A percentile compares a stretch with the other conserved stretches of the same genome.
Evolutionary conservation across 1,140 invertebrate genomes (phyloP).

Genomic region (Ceratoteleas bidentatus): DNA sequence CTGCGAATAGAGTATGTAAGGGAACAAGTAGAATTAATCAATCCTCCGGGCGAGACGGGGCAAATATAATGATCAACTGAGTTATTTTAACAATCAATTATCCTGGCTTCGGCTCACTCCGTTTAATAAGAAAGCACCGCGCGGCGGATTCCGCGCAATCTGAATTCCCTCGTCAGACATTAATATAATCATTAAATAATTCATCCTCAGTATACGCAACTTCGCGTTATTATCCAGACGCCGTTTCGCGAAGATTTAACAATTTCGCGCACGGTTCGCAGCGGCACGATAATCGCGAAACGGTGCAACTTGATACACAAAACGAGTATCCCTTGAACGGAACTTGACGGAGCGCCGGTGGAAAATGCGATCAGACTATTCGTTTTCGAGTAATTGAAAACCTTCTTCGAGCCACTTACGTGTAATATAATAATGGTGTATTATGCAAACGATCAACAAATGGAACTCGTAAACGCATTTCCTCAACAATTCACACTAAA

Average conservation of each 20-base stretch:
- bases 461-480: background rate
- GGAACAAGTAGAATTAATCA: constrained; percentile 12
- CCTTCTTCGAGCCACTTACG: constrained; percentile 12
- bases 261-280: constrained; percentile 7
- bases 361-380: background rate
- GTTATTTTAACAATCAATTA: constrained; percentile 53
- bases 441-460: background rate
- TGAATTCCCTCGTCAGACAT: constrained; percentile 17
- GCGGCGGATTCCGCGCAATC: constrained; percentile 5
- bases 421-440: background rate
- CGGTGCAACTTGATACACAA: background rate
- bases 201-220: constrained; percentile 8
- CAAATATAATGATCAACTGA: constrained; percentile 11
- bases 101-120: constrained; percentile 19
- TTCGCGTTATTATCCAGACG: constrained; percentile 2
- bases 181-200: constrained; percentile 47
- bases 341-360: background rate
- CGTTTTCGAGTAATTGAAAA: constrained; percentile 10
- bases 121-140: constrained; percentile 28
- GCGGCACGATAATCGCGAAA: constrained; percentile 9
- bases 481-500: too few species aligned
- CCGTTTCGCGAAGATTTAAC: constrained; percentile 22
- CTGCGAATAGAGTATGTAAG: background rate
- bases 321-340: constrained; percentile 7
- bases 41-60: background rate